A percentile compares a stretch with the other conserved stretches of the same genome.
Conservation (phyloP, 2,888 invertebrate genomes). For the Euzophera pinguis region DNA sequence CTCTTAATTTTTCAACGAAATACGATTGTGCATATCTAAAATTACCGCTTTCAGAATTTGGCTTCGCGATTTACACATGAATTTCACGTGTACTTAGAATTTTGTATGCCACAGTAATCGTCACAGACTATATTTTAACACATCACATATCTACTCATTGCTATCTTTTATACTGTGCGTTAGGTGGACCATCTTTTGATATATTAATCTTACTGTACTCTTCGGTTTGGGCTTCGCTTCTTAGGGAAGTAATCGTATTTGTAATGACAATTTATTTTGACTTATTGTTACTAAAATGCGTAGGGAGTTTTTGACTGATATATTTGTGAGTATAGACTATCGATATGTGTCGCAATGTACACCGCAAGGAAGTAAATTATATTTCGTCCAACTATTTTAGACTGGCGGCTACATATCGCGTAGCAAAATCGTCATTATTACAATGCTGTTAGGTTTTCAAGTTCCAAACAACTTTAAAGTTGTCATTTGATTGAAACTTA, state of each 20-base stretch:
- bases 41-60: neutral
- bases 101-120: slow-evolving; percentile 36
- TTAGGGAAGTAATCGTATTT: slow-evolving; percentile 17
- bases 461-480: neutral
- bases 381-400: too few relatives aligned
- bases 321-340: slow-evolving; percentile 7
- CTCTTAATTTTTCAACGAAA: neutral
- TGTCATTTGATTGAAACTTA: too few relatives aligned
- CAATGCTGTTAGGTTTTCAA: neutral
- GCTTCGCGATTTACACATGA: neutral
- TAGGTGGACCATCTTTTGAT: slow-evolving; percentile 61
- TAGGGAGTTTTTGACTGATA: slow-evolving; percentile 13
- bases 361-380: neutral
- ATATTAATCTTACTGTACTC: slow-evolving; percentile 29
- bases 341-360: neutral
- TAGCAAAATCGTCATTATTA: too few relatives aligned
- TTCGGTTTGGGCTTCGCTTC: slow-evolving; percentile 28
- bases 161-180: slow-evolving; percentile 66
- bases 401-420: too few relatives aligned
- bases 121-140: slow-evolving; percentile 55
- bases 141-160: slow-evolving; percentile 76
- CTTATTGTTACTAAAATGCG: slow-evolving; percentile 10
- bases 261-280: slow-evolving; percentile 14
- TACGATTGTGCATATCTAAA: neutral
- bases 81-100: slow-evolving; percentile 3